A percentile compares a stretch with the other conserved stretches of the same genome.
These are phyloP conservation scores for Cossypha dichroa DNA, from an alignment of 2,797 vertebrate species.

Conservation along the genomic window DNA sequence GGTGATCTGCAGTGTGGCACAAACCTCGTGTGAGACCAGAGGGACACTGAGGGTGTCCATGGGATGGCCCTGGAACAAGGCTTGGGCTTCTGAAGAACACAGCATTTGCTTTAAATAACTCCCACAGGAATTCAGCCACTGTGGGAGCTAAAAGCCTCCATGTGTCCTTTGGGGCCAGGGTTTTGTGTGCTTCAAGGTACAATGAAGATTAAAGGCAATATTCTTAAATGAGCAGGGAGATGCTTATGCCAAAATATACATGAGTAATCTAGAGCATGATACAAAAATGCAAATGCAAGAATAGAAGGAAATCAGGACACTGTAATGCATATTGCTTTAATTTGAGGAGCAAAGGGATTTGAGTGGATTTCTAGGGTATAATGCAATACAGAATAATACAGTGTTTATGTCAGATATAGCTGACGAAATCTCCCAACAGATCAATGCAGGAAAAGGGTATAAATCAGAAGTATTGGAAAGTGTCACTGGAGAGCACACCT, in stretches of 20 bases:
- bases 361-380: conserved; percentile 69
- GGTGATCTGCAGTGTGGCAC: not conserved
- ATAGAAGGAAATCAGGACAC: conserved; percentile 67
- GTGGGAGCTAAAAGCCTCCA: not conserved
- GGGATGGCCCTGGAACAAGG: not conserved
- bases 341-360: conserved; percentile 68
- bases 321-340: conserved; percentile 65
- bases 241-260: conserved; percentile 50
- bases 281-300: conserved; percentile 63
- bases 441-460: conserved; percentile 59
- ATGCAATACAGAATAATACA: conserved; percentile 64
- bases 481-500: conserved; percentile 51
- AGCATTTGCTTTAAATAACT: conserved; percentile 33
- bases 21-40: not conserved
- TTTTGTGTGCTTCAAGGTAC: conserved; percentile 38
- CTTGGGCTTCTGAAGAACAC: not conserved
- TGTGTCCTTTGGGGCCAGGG: not conserved
- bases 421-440: conserved; percentile 65
- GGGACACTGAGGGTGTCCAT: not conserved
- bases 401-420: conserved; percentile 67
- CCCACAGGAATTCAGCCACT: not conserved
- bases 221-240: conserved; percentile 52
- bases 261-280: conserved; percentile 63
- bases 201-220: conserved; percentile 45
- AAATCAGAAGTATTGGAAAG: conserved; percentile 62